Percentiles rank a stretch among this genome's conserved stretches.
These are phyloP conservation scores for Venusia cambrica DNA, from an alignment of 2,888 invertebrate genomes.

Conservation along the genomic window DNA sequence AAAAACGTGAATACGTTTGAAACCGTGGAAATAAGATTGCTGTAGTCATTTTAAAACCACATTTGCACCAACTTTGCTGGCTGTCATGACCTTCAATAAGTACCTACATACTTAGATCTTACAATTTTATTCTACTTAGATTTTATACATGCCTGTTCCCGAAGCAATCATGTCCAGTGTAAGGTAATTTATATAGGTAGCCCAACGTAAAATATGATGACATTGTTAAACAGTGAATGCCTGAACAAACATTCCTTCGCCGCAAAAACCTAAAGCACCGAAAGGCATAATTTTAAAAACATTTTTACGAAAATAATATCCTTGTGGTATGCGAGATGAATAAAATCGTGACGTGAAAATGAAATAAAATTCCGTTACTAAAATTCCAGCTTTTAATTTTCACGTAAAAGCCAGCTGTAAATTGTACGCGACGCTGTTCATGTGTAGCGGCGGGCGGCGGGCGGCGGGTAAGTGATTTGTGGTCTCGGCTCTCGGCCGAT, in stretches of 20 bases:
- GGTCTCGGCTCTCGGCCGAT: constrained; percentile 6
- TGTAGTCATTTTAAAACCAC: no score
- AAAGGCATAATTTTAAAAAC: constrained; percentile 20
- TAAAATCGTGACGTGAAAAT: constrained; percentile 15
- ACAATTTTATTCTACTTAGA: no score
- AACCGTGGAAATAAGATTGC: no score
- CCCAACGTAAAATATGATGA: constrained; percentile 11
- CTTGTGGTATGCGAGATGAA: constrained; percentile 15
- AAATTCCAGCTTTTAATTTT: constrained; percentile 27
- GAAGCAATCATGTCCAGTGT: no score
- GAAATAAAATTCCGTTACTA: constrained; percentile 20
- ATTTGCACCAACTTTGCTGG: no score
- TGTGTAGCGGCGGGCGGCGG: constrained; percentile 2
- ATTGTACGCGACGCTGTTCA: constrained; percentile 14
- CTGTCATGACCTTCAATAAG: no score
- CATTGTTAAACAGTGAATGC: constrained; percentile 10
- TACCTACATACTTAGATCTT: no score
- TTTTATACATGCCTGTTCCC: no score
- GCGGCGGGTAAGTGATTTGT: constrained; percentile 27
- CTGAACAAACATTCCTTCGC: constrained; percentile 7
- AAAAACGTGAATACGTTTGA: no score
- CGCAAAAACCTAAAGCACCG: constrained; percentile 7
- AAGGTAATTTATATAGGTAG: no score
- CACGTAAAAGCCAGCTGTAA: constrained; percentile 19
- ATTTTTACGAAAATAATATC: constrained; percentile 15